phyloP scores from a whole-genome alignment of 2,797 vertebrate species.

The Manis pentadactyla region DNA sequence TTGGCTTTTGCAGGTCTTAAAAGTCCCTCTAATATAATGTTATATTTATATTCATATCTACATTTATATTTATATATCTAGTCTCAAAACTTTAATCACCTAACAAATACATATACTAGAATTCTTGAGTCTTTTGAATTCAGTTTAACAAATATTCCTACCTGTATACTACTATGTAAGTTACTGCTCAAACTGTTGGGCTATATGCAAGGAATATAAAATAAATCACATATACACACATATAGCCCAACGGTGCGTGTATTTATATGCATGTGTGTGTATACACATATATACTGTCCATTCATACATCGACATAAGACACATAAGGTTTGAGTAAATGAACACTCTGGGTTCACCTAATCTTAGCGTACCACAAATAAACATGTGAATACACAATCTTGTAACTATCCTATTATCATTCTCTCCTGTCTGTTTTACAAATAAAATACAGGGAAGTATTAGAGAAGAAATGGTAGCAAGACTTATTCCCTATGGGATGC shows the following conservation, averaged over 20 bases:
- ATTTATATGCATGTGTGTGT: background rate
- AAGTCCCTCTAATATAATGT: background rate
- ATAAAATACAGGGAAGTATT: background rate
- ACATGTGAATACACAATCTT: background rate
- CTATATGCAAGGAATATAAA: background rate
- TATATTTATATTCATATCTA: background rate
- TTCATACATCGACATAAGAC: background rate
- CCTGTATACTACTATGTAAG: background rate
- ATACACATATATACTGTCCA: background rate
- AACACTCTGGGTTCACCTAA: background rate
- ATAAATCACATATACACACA: background rate
- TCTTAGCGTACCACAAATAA: background rate
- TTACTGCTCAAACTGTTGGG: background rate
- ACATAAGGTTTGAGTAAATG: background rate
- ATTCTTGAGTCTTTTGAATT: slow-evolving; percentile 29
- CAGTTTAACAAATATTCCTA: background rate
- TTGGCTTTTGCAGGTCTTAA: background rate
- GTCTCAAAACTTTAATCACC: background rate
- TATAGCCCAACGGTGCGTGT: too few relatives aligned
- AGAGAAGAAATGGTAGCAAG: background rate
- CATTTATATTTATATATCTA: background rate
- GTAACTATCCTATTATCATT: background rate
- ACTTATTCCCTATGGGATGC: background rate
- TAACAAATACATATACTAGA: background rate
- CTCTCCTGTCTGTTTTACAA: background rate